Base-by-base conservation (phyloP, 2,113 vertebrate species). In the Pleuronectes platessa region DNA sequence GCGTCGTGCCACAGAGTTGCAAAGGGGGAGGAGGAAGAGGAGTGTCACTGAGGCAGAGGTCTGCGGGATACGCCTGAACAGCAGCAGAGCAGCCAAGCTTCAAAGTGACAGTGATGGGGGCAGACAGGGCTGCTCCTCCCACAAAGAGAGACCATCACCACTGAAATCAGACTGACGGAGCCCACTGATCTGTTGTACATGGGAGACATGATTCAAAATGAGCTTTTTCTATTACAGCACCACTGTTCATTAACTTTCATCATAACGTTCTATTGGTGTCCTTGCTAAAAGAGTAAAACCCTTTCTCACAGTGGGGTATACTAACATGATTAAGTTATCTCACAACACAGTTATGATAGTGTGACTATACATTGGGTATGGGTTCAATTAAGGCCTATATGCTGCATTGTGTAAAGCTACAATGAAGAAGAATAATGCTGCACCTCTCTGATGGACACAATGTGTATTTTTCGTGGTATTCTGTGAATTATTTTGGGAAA, bases 41-140 rank as follows among this genome's bases (percentile, higher is more conserved):
- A 68, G 56, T 61, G 76, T 78, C 59, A 56, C 64, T 12, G 60
- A 78, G 58, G 75, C 76, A 73, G 59, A 71, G 45, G 56, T 74
- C 68, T 64, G 65, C 59, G 51, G 71, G 79, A 73, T 58, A 80
- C 1, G 68, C 55, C 68, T 80, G 53, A 74, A 55, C 23, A 61
- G 70, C 65, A 75, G 72, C 13, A 37, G 62, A 64, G 81, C 81
- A 68, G 27, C 61, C 65, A 31, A 81, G 70, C 76, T 64, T 60
- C 62, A 82, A 82, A 86, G 63, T 65, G 51, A 40, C 37, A 77
- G 76, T 67, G 76, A 72, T 73, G 67, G 61, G 13, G 3, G 69
- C 42, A 74, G 70, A 63, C 24, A 15, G 31, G 14, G 13, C 45
- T 20, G 53, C 13, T 24, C 27, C 27, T 11, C 15, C 40, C 40